Conservation (phyloP, 1,140 invertebrate genomes). For the Lithobius niger region DNA sequence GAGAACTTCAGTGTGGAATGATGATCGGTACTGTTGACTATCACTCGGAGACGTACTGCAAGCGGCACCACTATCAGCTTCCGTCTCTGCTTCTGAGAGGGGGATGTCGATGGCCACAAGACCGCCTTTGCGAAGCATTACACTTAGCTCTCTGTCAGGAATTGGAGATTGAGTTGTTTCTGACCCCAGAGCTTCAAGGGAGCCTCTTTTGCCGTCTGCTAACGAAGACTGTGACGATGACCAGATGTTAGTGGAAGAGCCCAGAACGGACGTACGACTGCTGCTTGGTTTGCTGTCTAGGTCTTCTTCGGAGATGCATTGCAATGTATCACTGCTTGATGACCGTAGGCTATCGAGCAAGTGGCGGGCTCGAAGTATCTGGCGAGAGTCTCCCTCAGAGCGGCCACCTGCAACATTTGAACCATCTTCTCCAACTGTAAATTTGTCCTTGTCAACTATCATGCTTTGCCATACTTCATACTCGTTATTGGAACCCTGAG, state of each 20-base stretch:
- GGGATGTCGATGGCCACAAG: background rate
- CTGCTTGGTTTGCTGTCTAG: constrained; percentile 7
- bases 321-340: constrained; percentile 5
- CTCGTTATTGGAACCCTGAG: constrained; percentile 3
- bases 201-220: background rate
- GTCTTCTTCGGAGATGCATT: constrained; percentile 6
- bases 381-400: background rate
- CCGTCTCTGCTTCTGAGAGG: background rate
- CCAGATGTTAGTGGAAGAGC: constrained; percentile 3
- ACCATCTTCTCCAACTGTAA: background rate
- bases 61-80: background rate
- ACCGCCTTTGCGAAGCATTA: background rate
- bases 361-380: background rate
- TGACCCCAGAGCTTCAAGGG: background rate
- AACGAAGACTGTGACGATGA: constrained; percentile 5
- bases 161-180: no score
- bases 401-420: background rate
- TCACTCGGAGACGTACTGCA: background rate
- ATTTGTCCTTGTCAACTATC: constrained; percentile 2
- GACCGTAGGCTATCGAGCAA: background rate
- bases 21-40: background rate
- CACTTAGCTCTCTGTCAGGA: background rate
- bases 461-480: constrained; percentile 7
- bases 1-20: constrained; percentile 3
- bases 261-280: constrained; percentile 1